Percentiles rank a stretch among this genome's conserved stretches.
These are phyloP conservation scores for Prionailurus bengalensis DNA, from an alignment of 2,113 vertebrate species.

Conservation along the genomic window DNA sequence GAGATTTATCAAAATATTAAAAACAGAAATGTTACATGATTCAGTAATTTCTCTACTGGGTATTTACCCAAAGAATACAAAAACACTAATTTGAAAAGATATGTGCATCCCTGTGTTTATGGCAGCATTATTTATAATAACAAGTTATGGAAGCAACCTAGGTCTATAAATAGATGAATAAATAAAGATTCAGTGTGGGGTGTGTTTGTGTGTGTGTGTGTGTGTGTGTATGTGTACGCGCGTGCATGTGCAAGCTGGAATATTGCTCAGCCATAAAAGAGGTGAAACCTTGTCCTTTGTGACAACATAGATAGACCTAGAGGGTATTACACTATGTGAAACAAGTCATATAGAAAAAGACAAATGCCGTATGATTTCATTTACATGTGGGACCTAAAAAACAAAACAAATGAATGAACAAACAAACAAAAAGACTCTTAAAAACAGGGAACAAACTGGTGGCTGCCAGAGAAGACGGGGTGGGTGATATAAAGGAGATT, in stretches of 20 bases:
- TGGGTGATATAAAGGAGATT: not conserved
- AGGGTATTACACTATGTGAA: not conserved
- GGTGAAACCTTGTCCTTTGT: not conserved
- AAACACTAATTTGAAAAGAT: not conserved
- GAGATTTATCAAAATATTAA: not conserved
- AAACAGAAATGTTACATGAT: not conserved
- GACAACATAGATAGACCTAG: not conserved
- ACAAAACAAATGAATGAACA: not conserved
- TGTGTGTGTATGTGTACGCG: too few species aligned
- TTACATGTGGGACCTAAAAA: not conserved
- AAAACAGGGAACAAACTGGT: not conserved
- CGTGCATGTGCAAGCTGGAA: not conserved
- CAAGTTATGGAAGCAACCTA: not conserved
- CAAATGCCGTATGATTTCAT: not conserved
- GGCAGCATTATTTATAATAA: not conserved
- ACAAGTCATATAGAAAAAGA: not conserved
- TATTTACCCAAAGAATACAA: not conserved
- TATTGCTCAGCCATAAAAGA: not conserved
- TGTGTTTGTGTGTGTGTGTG: not conserved
- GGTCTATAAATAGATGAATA: not conserved
- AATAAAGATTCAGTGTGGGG: not conserved
- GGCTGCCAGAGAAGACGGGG: not conserved
- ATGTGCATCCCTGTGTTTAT: not conserved
- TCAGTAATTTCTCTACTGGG: not conserved
- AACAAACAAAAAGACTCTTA: not conserved